Evolutionary conservation across 2,113 vertebrate genomes (phyloP), one percentile per base, ranked within the genome.

Genomic region (Halichoerus grypus): DNA sequence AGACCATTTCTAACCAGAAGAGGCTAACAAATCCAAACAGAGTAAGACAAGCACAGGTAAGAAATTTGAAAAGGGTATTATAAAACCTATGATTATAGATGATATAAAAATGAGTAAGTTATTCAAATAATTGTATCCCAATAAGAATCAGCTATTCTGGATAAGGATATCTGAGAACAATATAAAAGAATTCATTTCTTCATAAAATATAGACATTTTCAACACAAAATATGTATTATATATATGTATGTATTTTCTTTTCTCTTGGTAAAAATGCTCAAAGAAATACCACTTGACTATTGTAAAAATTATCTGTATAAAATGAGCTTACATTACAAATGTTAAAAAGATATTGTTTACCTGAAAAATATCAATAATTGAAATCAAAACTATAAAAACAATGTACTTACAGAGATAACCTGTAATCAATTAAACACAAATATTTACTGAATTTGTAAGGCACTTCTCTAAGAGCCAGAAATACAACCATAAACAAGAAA

Each of bases 321-420:
- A 86, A 65, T 49, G 31, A 65, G 76, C 33, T 92, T 82, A 86
- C 76, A 8, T 79, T 81, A 83, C 69, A n/a, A 90, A 87, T 79
- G 8, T n/a, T 79, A 6, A 53, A 72, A 42, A 33, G 57, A 86
- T 69, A 46, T 5, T 59, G 7, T 55, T 83, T 83, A 83, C 2
- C 88, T 55, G 15, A 93, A 85, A 72, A 81, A 55, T 71, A 76
- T 69, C 28, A 93, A 59, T 33, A 67, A 95, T 1, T 76, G 18
- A 88, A 86, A 94, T 33, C 24, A 88, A 77, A 85, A 55, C 36
- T 86, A 49, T 49, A 59, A 71, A 92, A 85, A 91, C 16, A 31
- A 93, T 8, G 15, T 59, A 53, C 95, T 89, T 69, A 96, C 7
- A 86, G 51, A 91, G 3, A 91, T 94, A 97, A 61, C 10, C 91